Percentiles rank a stretch among this genome's conserved stretches.
Conservation (phyloP, 2,888 invertebrate species). For the Atrina japonica region DNA sequence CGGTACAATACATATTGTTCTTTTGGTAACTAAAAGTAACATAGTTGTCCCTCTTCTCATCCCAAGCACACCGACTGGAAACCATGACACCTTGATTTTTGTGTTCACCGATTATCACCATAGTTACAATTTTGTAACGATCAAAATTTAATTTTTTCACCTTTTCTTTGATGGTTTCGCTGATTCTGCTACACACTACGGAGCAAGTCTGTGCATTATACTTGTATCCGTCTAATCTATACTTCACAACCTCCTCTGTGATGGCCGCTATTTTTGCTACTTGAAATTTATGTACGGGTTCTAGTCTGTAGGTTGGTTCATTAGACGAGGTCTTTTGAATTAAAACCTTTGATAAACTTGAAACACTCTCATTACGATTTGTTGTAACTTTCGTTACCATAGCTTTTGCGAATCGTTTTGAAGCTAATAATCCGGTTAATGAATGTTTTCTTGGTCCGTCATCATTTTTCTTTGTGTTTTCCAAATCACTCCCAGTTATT, state of each 20-base stretch:
- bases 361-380: slow-evolving; percentile 46
- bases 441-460: background rate
- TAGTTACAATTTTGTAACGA: slow-evolving; percentile 61
- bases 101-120: slow-evolving; percentile 64
- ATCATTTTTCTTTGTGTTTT: background rate
- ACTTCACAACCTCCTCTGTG: slow-evolving; percentile 49
- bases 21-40: slow-evolving; percentile 56
- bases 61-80: slow-evolving; percentile 65
- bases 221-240: slow-evolving; percentile 51
- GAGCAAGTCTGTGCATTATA: slow-evolving; percentile 57
- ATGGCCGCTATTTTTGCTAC: slow-evolving; percentile 47
- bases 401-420: slow-evolving; percentile 45
- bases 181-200: slow-evolving; percentile 55
- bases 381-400: slow-evolving; percentile 39
- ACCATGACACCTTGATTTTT: slow-evolving; percentile 55
- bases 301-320: slow-evolving; percentile 65
- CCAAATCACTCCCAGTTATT: no score
- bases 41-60: slow-evolving; percentile 55
- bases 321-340: background rate
- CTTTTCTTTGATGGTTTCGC: slow-evolving; percentile 62
- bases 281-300: slow-evolving; percentile 58
- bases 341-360: slow-evolving; percentile 15
- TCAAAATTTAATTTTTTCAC: slow-evolving; percentile 61
- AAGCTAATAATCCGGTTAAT: slow-evolving; percentile 7
- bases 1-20: slow-evolving; percentile 57